Percentiles rank a stretch among this genome's conserved stretches.
Conservation (phyloP, 2,888 invertebrate species). For the Diarsia dahlii region DNA sequence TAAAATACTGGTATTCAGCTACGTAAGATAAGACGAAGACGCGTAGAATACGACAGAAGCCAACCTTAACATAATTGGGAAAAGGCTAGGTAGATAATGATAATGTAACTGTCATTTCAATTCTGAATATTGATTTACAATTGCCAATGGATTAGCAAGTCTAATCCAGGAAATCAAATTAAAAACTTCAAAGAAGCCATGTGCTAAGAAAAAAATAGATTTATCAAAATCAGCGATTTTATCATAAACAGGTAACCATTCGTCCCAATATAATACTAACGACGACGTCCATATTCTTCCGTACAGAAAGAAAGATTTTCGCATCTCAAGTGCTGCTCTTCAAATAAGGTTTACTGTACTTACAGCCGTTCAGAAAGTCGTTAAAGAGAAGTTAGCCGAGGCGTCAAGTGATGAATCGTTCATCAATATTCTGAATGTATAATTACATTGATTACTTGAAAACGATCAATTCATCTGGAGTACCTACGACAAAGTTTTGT, state of each 20-base stretch:
- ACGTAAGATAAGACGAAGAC: too few relatives aligned
- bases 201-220: not conserved
- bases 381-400: slow-evolving; percentile 55
- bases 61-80: too few relatives aligned
- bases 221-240: not conserved
- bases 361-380: slow-evolving; percentile 27
- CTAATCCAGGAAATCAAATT: too few relatives aligned
- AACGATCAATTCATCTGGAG: slow-evolving; percentile 49
- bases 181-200: not conserved
- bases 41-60: too few relatives aligned
- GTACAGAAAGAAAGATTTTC: not conserved
- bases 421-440: slow-evolving; percentile 71
- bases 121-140: too few relatives aligned
- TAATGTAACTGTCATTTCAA: too few relatives aligned
- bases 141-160: too few relatives aligned
- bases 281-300: not conserved
- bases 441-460: slow-evolving; percentile 59
- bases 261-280: not conserved
- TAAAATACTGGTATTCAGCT: too few relatives aligned
- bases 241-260: not conserved
- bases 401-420: slow-evolving; percentile 50
- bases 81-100: too few relatives aligned
- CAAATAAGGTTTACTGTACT: not conserved
- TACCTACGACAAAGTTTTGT: slow-evolving; percentile 21
- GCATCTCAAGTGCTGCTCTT: not conserved